Base-by-base conservation (phyloP, 2,113 vertebrate species). In the Grammatotria lemairii region DNA sequence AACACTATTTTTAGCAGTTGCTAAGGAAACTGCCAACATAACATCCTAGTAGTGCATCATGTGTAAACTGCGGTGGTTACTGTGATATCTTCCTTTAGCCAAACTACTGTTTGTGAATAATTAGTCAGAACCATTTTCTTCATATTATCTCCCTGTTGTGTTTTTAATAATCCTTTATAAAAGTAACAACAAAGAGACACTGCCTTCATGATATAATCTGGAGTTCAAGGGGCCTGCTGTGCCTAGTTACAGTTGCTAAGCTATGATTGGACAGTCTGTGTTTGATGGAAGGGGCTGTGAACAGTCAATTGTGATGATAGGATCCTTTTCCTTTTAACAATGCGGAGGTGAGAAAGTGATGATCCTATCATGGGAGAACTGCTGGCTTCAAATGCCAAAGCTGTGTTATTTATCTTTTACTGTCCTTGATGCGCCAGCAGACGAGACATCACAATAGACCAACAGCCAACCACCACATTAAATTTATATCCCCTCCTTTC, bases 361-460 rank as follows among this genome's bases (percentile, higher is more conserved):
- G 70, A 88, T 87, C 70, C 40, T 88, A 90, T 93, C 92, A 89
- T 33, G 23, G 63, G 55, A 63, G 85, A 89, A 83, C 42, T 82
- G 68, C 47, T 35, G 80, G 65, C 86, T 88, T 81, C 83, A 93
- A 95, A 95, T 93, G 90, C 91, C 90, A 94, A 55, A 26, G 65
- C 54, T 57, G 75, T 23, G 88, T 94, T 94, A 90, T 94, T 94
- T 88, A 91, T 93, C 87, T 87, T 38, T 49, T 49, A 60, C 82
- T 83, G 60, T 93, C 92, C 57, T 87, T 91, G 87, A 90, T 85
- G 81, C 80, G 87, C 60, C 83, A 81, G 85, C 60, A 92, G 81
- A 88, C 63, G 65, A 84, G 90, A 87, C 60, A 81, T 68, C 54
- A 31, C 28, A 58, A 60, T 16, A 51, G 54, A 65, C 81, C 57